These are phyloP conservation scores for Sphyrna mokarran DNA, from an alignment of 2,113 vertebrate genomes.

Conservation along the genomic window DNA sequence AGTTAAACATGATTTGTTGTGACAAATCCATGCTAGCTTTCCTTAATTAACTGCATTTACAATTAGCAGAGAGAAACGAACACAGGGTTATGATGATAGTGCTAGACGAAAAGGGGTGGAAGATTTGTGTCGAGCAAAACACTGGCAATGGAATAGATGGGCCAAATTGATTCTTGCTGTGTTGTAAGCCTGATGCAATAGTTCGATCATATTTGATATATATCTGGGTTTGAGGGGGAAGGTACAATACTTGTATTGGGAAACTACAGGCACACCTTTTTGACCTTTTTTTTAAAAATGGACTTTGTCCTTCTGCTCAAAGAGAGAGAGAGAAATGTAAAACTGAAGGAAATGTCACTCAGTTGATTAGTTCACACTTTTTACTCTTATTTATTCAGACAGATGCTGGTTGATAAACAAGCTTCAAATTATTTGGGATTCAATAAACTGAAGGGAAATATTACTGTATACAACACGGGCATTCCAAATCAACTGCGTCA, in stretches of 20 bases:
- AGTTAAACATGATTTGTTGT: neutral
- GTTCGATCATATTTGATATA: neutral
- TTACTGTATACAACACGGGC: neutral
- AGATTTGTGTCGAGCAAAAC: neutral
- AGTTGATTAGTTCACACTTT: neutral
- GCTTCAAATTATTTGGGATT: neutral
- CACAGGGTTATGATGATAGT: neutral
- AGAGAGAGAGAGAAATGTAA: neutral
- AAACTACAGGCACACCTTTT: neutral
- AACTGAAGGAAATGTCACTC: neutral
- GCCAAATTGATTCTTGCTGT: neutral
- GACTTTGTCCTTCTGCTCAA: neutral
- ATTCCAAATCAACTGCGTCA: neutral
- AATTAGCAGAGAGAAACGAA: neutral
- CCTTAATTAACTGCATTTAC: neutral
- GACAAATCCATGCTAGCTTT: neutral
- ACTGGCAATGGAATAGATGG: neutral
- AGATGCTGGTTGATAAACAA: slow-evolving; percentile 35
- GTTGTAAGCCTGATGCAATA: neutral
- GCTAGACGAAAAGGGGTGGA: neutral
- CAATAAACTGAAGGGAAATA: neutral
- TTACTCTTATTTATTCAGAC: slow-evolving; percentile 44
- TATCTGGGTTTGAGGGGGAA: neutral
- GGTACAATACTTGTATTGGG: neutral
- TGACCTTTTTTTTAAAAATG: neutral